Conservation (phyloP, 2,797 vertebrate genomes). For the Liparis tanakae region DNA sequence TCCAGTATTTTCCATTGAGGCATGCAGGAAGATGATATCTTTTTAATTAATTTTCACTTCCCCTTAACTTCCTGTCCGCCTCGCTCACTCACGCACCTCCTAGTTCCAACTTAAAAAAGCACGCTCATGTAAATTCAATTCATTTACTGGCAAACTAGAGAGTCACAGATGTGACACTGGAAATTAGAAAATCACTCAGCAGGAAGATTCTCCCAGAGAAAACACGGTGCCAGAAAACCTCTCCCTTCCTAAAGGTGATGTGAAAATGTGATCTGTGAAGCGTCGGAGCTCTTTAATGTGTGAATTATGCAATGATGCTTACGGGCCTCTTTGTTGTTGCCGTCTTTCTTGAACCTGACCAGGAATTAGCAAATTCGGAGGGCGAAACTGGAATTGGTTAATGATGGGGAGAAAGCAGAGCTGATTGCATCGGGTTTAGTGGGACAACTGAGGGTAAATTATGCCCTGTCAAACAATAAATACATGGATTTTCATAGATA, state of each 20-base stretch:
- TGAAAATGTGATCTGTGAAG: conserved; percentile 61
- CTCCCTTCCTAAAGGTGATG: conserved; percentile 61
- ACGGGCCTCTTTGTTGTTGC: conserved; percentile 31
- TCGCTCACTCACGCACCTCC: conserved; percentile 27
- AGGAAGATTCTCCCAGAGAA: conserved; percentile 51
- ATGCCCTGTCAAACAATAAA: conserved; percentile 56
- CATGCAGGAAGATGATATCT: conserved; percentile 62
- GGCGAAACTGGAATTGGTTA: conserved; percentile 54
- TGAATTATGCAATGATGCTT: conserved; percentile 47
- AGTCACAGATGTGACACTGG: conserved; percentile 69
- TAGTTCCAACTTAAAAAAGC: conserved; percentile 48
- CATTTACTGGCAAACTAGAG: conserved; percentile 62
- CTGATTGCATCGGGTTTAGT: conserved; percentile 37
- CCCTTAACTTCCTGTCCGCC: conserved; percentile 37
- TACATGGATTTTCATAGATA: conserved; percentile 31
- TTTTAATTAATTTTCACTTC: conserved; percentile 67
- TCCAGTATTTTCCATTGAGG: conserved; percentile 44
- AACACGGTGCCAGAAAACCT: conserved; percentile 45
- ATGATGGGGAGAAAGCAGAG: conserved; percentile 46
- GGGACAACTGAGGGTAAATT: conserved; percentile 34
- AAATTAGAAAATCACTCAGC: conserved; percentile 61
- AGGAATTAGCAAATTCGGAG: conserved; percentile 60
- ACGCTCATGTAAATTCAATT: conserved; percentile 56
- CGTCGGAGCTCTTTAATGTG: conserved; percentile 49
- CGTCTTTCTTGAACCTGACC: conserved; percentile 39